Base-by-base conservation (phyloP, 2,113 vertebrate genomes). In the Onychostruthus taczanowskii region DNA sequence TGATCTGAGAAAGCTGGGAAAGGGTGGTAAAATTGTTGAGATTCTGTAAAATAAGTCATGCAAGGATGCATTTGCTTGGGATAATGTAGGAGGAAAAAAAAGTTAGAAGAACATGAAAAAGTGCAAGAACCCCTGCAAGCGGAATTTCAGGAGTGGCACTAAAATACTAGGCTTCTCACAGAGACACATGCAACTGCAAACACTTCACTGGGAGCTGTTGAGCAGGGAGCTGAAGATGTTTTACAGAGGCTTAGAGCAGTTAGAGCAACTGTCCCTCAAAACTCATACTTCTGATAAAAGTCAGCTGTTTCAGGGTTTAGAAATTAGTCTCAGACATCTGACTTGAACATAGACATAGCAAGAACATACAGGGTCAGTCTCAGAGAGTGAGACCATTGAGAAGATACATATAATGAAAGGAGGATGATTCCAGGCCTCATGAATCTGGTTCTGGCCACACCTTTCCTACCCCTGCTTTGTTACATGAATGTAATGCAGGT, bases 361-460 rank as follows among this genome's bases (percentile, higher is more conserved):
- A 82, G 13, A 39, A 12, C 44, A 20, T 5, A 10, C 1, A n/a
- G 0, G 0, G 5, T 43, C 13, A 18, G 16, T n/a, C 3, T 73
- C 44, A 55, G 30, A 64, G 7, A 41, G 7, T 11, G 4, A 77
- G 50, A 91, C 7, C 12, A 35, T 4, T 43, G 50, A 33, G n/a
- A 77, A 88, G 6, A 47, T 13, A 7, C 3, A 9, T 12, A 8
- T 13, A 18, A 33, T 30, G 30, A 82, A 66, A 68, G 5, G 9
- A 63, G 6, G 3, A 18, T 43, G 50, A 47, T 43, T 55, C 27
- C 47, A 15, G 9, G 26, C 26, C n/a, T 78, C 27, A 15, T 12
- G 14, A 35, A 19, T 47, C 20, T 35, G 2, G 10, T 77, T 90
- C 74, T 68, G 17, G 10, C n/a, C 58, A 67, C 7, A 80, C 1